Percentiles rank a stretch among this genome's conserved stretches.
These are phyloP conservation scores for Lytechinus variegatus DNA, from an alignment of 35 echinoderm and acorn worm species.

Conservation along the genomic window DNA sequence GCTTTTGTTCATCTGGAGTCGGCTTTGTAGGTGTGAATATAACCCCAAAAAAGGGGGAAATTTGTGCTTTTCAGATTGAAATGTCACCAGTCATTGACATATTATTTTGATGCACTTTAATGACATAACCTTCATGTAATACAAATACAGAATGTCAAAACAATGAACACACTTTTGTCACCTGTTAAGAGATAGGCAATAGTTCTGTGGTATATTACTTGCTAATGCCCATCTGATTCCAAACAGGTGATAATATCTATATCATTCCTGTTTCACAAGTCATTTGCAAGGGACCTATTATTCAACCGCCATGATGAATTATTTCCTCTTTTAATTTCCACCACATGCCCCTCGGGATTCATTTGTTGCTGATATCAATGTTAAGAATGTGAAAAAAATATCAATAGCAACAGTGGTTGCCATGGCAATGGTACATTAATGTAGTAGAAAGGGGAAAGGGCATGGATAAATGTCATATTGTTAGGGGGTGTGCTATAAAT, in stretches of 20 bases:
- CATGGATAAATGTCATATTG: background rate
- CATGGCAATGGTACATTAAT: background rate
- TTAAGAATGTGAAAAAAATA: background rate
- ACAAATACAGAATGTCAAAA: background rate
- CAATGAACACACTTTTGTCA: background rate
- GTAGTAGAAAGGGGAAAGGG: background rate
- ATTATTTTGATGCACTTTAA: too few relatives aligned
- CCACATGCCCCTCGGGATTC: background rate
- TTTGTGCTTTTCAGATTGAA: too few relatives aligned
- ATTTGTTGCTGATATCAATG: background rate
- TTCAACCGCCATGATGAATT: background rate
- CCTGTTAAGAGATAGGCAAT: too few relatives aligned
- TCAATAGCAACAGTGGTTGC: background rate
- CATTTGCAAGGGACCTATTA: background rate
- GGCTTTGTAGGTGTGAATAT: too few relatives aligned
- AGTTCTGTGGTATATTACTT: too few relatives aligned
- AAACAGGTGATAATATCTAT: background rate
- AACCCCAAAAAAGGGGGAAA: too few relatives aligned
- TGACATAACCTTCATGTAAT: too few relatives aligned
- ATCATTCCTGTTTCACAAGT: background rate
- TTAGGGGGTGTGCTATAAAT: background rate
- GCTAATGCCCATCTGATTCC: too few relatives aligned
- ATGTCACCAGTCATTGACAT: too few relatives aligned
- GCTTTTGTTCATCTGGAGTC: too few relatives aligned
- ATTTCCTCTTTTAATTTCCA: background rate